Base-by-base conservation (phyloP, 2,797 vertebrate genomes). In the Falco columbarius region DNA sequence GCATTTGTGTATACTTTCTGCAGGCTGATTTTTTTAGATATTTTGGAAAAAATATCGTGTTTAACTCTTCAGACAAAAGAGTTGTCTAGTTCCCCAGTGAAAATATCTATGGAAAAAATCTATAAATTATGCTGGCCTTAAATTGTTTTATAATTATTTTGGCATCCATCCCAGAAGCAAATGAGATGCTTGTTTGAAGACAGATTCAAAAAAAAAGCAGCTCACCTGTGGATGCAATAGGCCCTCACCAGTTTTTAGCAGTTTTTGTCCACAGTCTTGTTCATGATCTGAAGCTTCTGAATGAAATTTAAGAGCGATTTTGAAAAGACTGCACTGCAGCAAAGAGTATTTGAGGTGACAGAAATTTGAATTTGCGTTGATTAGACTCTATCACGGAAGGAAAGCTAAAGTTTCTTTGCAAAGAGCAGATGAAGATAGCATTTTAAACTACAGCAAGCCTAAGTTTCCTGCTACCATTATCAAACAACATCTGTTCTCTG, bases 101-200 rank as follows among this genome's bases (percentile, higher is more conserved):
- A 83, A 83, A 84, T 63, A 56, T 34, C 58, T 67, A 7, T 56
- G 34, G 19, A 79, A 93, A 44, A 1, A 2, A 36, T 82, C 47
- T 92, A 14, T 80, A 80, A 87, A 76, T 58, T 10, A 44, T 90
- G 24, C 15, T 86, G 52, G 5, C 30, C 26, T 63, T 90, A 83
- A 90, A 79, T 93, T 86, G 72, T 91, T 95, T 81, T 83, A 21
- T 72, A 75, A 84, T 91, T 86, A 44, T 67, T 12, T 76, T 95
- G 85, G 62, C 51, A 36, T 70, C 32, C 26, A 24, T 91, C 59
- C 91, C 59, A 74, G 77, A 85, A 85, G 23, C 36, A 86, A 81
- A 61, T 1, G 10, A 86, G 62, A 90, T 66, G 42, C 44, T 72
- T 40, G 12, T 40, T 40, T 40, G 40, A 40, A 40, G 40, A 14